Evolutionary conservation across 2,113 vertebrate genomes (phyloP).

Genomic region (Syngnathus scovelli): DNA sequence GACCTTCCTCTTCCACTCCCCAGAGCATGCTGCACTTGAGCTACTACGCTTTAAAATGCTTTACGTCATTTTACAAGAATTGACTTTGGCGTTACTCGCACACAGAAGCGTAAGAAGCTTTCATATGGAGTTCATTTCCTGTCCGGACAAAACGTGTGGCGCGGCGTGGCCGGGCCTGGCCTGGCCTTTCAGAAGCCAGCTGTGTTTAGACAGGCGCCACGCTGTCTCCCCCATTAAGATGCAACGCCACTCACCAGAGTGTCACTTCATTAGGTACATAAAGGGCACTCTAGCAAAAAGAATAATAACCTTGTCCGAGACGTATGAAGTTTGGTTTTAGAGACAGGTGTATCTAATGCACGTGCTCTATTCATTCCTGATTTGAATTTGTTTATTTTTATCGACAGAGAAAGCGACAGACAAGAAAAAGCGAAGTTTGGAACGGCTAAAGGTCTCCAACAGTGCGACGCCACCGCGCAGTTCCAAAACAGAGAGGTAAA

Average conservation of each 20-base stretch:
- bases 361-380: too few relatives aligned
- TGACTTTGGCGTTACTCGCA: too few relatives aligned
- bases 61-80: not conserved
- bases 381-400: slow-evolving; percentile 5
- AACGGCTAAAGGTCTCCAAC: slow-evolving; percentile 38
- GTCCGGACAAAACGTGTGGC: slow-evolving; percentile 9
- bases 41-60: too few relatives aligned
- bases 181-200: slow-evolving; percentile 34
- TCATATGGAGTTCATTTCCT: slow-evolving; percentile 34
- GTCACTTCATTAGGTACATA: not conserved
- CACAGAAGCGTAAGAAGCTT: not conserved
- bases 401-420: slow-evolving; percentile 57
- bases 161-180: too few relatives aligned
- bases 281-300: not conserved
- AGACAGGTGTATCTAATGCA: not conserved
- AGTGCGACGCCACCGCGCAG: slow-evolving; percentile 19
- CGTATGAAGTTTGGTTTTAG: too few relatives aligned
- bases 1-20: slow-evolving; percentile 15
- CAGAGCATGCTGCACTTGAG: too few relatives aligned
- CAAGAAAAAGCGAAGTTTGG: slow-evolving; percentile 37
- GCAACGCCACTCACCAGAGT: slow-evolving; percentile 1
- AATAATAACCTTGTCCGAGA: too few relatives aligned
- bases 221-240: slow-evolving; percentile 50
- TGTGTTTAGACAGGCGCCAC: slow-evolving; percentile 45
- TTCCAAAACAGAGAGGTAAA: slow-evolving; percentile 58